Conservation (phyloP, 2,888 invertebrate species). For the Agonopterix arenella region DNA sequence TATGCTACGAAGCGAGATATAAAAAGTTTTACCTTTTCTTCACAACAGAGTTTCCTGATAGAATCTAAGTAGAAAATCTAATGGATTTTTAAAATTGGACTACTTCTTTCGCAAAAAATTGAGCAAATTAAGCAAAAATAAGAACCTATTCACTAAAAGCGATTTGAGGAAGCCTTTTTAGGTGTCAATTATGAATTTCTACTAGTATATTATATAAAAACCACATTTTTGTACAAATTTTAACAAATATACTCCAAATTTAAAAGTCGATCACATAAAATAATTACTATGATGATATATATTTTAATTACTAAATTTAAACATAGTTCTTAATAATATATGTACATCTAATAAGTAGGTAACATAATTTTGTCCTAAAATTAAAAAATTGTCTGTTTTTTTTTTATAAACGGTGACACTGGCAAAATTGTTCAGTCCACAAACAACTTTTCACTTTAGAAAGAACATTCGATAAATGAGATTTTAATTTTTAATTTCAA, state of each 20-base stretch:
- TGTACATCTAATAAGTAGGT: conserved; percentile 38
- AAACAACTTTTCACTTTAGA: conserved; percentile 8
- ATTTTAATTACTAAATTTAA: conserved; percentile 19
- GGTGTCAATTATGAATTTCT: conserved; percentile 17
- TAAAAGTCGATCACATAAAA: conserved; percentile 8
- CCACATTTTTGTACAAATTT: conserved; percentile 26
- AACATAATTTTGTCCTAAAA: conserved; percentile 21
- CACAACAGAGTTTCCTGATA: neutral
- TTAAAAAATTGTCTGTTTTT: conserved; percentile 13
- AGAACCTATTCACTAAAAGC: conserved; percentile 42
- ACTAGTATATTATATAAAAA: conserved; percentile 16
- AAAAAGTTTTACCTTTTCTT: neutral
- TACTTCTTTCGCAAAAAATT: conserved; percentile 53
- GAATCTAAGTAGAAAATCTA: conserved; percentile 12
- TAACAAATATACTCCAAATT: conserved; percentile 42
- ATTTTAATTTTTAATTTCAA: conserved; percentile 45
- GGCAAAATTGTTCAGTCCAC: conserved; percentile 9
- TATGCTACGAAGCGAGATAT: conserved; percentile 13
- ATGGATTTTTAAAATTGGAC: conserved; percentile 7
- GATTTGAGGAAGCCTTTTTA: conserved; percentile 33
- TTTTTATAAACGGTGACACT: conserved; percentile 26
- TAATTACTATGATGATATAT: conserved; percentile 12
- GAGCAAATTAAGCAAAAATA: conserved; percentile 67
- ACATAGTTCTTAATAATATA: conserved; percentile 23
- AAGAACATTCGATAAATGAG: conserved; percentile 9